phyloP scores from a whole-genome alignment of 2,113 vertebrate species.

The Crypturellus undulatus region DNA sequence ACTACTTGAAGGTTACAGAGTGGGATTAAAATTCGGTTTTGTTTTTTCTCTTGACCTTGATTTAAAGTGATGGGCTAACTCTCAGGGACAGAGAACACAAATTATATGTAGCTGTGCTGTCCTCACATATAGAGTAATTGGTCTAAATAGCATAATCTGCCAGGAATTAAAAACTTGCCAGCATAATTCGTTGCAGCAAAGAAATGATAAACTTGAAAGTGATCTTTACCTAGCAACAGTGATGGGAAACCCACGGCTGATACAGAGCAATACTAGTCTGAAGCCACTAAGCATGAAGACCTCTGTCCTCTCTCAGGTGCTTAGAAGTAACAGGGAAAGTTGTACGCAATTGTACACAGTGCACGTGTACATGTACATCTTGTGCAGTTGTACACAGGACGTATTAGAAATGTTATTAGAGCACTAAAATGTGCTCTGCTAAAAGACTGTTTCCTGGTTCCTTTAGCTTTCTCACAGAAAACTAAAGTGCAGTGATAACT shows the following conservation, averaged over 20 bases:
- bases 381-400: not conserved
- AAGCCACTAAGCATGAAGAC: not conserved
- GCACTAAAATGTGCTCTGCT: not conserved
- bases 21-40: not conserved
- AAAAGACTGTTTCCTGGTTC: not conserved
- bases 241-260: not conserved
- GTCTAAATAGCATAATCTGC: not conserved
- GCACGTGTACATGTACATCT: too few species aligned
- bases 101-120: not conserved
- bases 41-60: not conserved
- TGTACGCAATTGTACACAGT: too few species aligned
- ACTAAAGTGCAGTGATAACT: not conserved
- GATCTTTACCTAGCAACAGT: not conserved
- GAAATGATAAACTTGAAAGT: conserved; percentile 30
- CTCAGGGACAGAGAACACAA: not conserved
- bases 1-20: not conserved
- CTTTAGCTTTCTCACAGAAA: not conserved
- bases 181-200: conserved; percentile 39
- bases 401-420: not conserved
- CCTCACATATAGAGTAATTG: not conserved
- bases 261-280: not conserved
- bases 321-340: not conserved
- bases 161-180: conserved; percentile 29
- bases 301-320: not conserved
- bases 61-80: not conserved